phyloP scores from a whole-genome alignment of 2,888 invertebrate species.

The Hydrotaea diabolus region DNA sequence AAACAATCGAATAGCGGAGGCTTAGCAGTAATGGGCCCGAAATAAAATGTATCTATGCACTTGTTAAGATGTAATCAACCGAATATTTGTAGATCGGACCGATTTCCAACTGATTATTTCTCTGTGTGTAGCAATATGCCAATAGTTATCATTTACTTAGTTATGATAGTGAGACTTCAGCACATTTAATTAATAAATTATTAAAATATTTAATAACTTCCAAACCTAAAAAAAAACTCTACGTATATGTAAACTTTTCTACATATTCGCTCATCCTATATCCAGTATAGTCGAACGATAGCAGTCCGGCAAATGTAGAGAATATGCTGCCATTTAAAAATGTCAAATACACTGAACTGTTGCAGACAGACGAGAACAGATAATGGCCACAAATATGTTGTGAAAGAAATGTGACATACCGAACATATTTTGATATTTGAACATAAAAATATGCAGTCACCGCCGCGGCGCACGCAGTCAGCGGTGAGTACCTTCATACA shows the following conservation, averaged over 20 bases:
- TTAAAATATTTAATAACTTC: too few species aligned
- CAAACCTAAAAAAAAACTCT: background rate
- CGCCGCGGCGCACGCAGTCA: too few species aligned
- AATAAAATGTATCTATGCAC: too few species aligned
- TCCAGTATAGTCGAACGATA: background rate
- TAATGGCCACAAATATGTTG: constrained; percentile 34
- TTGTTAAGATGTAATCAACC: too few species aligned
- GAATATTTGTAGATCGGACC: too few species aligned
- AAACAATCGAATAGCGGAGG: too few species aligned
- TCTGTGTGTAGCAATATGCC: too few species aligned
- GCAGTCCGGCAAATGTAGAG: background rate
- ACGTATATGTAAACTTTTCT: background rate
- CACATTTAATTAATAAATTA: too few species aligned
- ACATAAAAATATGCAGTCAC: constrained; percentile 45
- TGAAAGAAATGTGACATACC: constrained; percentile 42
- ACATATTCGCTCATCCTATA: background rate
- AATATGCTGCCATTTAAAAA: constrained; percentile 37
- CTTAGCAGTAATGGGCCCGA: too few species aligned
- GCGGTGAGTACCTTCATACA: background rate
- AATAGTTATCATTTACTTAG: too few species aligned
- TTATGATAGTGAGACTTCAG: too few species aligned
- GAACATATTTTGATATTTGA: constrained; percentile 63
- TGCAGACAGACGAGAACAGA: background rate
- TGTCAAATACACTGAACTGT: constrained; percentile 26
- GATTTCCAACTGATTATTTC: too few species aligned